These are phyloP conservation scores for Tragopan temminckii DNA, from an alignment of 2,797 vertebrate genomes.

Conservation along the genomic window DNA sequence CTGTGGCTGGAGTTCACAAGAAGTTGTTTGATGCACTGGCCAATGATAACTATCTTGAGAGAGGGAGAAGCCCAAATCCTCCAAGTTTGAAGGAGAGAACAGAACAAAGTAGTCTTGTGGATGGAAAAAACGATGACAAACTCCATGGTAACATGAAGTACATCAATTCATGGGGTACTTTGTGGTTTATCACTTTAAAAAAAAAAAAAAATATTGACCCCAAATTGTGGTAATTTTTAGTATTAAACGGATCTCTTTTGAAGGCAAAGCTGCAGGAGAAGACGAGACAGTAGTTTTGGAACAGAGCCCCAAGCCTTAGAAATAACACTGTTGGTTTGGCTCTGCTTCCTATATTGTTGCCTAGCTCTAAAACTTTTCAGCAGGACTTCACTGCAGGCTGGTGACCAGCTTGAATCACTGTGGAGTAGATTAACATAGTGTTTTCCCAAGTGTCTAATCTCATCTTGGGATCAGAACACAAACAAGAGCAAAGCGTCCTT, in stretches of 20 bases:
- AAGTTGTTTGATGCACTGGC: constrained; percentile 65
- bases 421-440: constrained; percentile 43
- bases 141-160: constrained; percentile 20
- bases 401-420: constrained; percentile 55
- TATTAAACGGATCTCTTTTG: constrained; percentile 32
- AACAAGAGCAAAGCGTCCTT: constrained; percentile 65
- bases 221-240: constrained; percentile 39
- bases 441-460: constrained; percentile 66
- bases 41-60: constrained; percentile 71
- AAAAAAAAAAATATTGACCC: constrained; percentile 45
- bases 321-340: constrained; percentile 62
- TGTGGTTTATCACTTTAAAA: constrained; percentile 73
- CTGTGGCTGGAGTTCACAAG: constrained; percentile 69
- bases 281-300: constrained; percentile 58
- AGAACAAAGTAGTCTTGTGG: constrained; percentile 59
- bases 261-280: constrained; percentile 61
- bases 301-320: background rate
- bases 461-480: constrained; percentile 60
- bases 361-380: constrained; percentile 68
- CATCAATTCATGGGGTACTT: constrained; percentile 49
- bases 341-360: constrained; percentile 45
- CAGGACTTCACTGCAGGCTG: constrained; percentile 35
- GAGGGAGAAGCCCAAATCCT: constrained; percentile 63
- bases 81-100: constrained; percentile 57
- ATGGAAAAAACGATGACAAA: constrained; percentile 44